Percentiles rank a stretch among this genome's conserved stretches.
Conservation (phyloP, 1,140 invertebrate species). For the Caerostris extrusa region DNA sequence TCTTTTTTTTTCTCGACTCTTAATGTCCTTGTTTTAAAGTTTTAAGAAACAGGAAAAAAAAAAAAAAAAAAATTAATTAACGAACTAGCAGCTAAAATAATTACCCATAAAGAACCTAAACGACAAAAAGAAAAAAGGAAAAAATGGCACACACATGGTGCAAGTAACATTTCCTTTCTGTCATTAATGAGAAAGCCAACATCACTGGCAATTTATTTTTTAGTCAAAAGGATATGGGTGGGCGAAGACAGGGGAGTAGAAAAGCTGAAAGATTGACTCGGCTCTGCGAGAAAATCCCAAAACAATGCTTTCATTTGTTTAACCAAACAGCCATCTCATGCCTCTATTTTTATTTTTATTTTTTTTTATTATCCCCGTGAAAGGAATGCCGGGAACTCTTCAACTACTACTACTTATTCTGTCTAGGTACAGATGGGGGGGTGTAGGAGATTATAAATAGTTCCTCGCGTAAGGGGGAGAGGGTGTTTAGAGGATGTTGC, state of each 20-base stretch:
- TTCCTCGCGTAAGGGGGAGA: background rate
- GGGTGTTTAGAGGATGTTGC: background rate
- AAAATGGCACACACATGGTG: background rate
- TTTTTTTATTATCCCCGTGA: background rate
- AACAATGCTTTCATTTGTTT: conserved; percentile 16
- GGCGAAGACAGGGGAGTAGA: background rate
- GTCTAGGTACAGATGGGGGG: background rate
- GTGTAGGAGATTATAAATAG: background rate
- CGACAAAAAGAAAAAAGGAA: background rate
- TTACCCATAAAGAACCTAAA: background rate
- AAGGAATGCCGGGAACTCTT: conserved; percentile 4
- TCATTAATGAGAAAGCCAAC: conserved; percentile 14
- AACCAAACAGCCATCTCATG: background rate
- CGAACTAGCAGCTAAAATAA: background rate
- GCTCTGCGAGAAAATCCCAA: too few relatives aligned
- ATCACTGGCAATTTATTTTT: background rate
- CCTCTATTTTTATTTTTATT: background rate
- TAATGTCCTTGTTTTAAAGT: too few relatives aligned
- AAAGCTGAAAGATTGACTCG: background rate
- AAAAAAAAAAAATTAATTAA: background rate
- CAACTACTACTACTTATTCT: background rate
- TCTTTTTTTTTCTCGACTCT: too few relatives aligned
- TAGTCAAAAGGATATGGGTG: background rate
- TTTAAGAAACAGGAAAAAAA: too few relatives aligned
- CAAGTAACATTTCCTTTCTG: background rate